phyloP scores from a whole-genome alignment of 2,888 invertebrate species.

The Allolobophora icterica region DNA sequence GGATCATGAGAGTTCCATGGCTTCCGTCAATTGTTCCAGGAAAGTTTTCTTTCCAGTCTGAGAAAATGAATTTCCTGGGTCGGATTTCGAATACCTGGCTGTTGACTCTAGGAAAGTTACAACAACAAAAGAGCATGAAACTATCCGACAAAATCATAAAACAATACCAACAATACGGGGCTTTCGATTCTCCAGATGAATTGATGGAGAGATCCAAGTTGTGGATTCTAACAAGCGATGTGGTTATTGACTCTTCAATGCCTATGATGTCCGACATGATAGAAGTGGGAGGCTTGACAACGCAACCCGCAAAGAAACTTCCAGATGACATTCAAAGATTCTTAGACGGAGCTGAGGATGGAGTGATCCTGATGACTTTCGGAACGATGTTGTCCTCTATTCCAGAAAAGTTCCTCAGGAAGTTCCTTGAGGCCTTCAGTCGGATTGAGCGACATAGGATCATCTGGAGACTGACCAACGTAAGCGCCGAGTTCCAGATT shows the following conservation, averaged over 20 bases:
- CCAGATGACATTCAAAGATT: conserved; percentile 23
- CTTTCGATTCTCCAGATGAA: not conserved
- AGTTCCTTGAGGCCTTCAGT: conserved; percentile 31
- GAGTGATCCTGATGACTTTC: conserved; percentile 33
- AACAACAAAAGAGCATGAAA: not conserved
- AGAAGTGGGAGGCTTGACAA: conserved; percentile 22
- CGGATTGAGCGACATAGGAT: conserved; percentile 27
- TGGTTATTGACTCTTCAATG: not conserved
- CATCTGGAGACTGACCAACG: conserved; percentile 35
- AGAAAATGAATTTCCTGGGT: conserved; percentile 13
- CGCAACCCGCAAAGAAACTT: not conserved
- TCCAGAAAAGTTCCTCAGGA: not conserved
- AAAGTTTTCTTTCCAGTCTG: not conserved
- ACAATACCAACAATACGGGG: not conserved
- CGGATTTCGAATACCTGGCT: not conserved
- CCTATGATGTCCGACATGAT: not conserved
- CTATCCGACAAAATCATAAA: not conserved
- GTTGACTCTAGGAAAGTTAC: too few species aligned
- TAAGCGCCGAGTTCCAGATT: not conserved
- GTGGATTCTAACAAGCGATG: conserved; percentile 19
- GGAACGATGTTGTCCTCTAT: conserved; percentile 28
- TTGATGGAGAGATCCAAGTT: conserved; percentile 19
- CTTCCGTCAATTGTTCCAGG: conserved; percentile 25
- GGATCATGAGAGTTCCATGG: conserved; percentile 19
- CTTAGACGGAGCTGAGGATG: conserved; percentile 20